phyloP scores from a whole-genome alignment of 2,113 vertebrate species.

The Pygoscelis adeliae region DNA sequence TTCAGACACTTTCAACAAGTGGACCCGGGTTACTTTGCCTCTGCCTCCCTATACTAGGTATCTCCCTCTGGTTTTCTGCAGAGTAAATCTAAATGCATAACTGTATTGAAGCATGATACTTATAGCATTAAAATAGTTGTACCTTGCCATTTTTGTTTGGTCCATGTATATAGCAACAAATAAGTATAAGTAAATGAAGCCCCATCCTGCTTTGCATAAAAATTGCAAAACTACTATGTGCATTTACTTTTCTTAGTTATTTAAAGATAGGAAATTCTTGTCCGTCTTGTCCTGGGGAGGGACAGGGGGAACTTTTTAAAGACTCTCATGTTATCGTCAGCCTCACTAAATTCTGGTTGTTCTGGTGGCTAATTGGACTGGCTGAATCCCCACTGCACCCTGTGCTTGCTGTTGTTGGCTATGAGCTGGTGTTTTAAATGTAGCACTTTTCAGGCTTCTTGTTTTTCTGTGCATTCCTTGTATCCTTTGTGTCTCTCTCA shows the following conservation, averaged over 20 bases:
- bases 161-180: not conserved
- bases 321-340: not conserved
- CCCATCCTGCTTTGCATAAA: not conserved
- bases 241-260: not conserved
- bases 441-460: not conserved
- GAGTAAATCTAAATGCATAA: not conserved
- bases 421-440: not conserved
- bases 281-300: not conserved
- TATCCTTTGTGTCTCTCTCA: not conserved
- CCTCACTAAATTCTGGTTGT: not conserved
- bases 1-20: slow-evolving; percentile 96
- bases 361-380: not conserved
- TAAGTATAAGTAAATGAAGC: not conserved
- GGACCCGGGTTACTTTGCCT: slow-evolving; percentile 92
- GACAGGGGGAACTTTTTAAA: not conserved
- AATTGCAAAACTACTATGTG: not conserved
- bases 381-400: not conserved
- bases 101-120: not conserved
- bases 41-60: slow-evolving; percentile 93
- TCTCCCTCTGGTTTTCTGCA: not conserved
- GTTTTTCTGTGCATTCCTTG: not conserved
- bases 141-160: not conserved
- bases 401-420: not conserved
- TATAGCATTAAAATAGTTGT: not conserved
- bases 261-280: not conserved